Conservation (phyloP, 2,113 vertebrate genomes). For the Pseudois nayaur region DNA sequence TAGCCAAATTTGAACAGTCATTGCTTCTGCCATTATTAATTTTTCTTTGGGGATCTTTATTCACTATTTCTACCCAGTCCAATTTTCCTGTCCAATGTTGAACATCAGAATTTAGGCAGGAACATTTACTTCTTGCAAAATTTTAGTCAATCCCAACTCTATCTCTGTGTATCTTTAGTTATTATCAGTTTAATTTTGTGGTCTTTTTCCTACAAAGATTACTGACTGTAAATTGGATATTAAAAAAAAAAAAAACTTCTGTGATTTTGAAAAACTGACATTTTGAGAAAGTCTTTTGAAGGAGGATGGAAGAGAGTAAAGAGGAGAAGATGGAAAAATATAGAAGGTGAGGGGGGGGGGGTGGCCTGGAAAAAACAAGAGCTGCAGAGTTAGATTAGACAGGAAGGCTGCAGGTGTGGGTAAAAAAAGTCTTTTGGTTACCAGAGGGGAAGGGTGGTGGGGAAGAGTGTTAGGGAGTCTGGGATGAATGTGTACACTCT, state of each 20-base stretch:
- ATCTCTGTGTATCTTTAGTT: no score
- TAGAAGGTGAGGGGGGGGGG: neutral
- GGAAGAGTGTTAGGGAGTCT: neutral
- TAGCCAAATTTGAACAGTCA: fast-evolving
- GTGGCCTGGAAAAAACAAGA: neutral
- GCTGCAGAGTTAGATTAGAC: fast-evolving
- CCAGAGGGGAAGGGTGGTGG: neutral
- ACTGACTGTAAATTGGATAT: neutral
- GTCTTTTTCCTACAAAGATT: neutral
- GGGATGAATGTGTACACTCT: neutral
- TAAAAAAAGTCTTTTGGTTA: neutral
- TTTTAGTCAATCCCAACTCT: neutral
- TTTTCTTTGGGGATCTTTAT: neutral
- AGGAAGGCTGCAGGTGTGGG: neutral
- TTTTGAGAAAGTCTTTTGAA: neutral
- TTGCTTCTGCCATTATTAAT: no score
- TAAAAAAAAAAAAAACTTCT: neutral
- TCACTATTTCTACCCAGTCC: neutral
- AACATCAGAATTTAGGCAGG: neutral
- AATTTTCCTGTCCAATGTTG: neutral
- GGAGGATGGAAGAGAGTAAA: no score
- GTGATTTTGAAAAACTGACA: neutral
- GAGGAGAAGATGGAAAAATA: neutral
- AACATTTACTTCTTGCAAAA: neutral
- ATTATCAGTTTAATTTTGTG: neutral